Evolutionary conservation across 2,888 invertebrate species (phyloP), one percentile per base, ranked within the genome.

Genomic region (Drosophila fungiperda): DNA sequence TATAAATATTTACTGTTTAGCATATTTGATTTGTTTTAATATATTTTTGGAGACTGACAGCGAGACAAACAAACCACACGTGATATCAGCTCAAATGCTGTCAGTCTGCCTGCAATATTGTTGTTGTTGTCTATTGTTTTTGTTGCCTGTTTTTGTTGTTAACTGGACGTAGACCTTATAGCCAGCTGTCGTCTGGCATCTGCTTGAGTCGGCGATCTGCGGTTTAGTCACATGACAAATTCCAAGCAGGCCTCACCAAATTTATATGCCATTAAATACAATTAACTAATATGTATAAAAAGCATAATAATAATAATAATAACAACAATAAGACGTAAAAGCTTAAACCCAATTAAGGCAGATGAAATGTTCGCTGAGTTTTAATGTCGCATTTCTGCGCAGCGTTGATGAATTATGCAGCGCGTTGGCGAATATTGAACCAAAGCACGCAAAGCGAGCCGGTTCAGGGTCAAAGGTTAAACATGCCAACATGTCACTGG

Each of bases 401-500:
- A 55, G 63, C 45, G 59, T 49, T 64, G 52, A 60, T 60, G 50
- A 70, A 55, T 67, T 66, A 55, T 76, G 76, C 66, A 80, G 63
- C 49, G 15, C 2, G 17, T 4, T 20, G 23, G 42, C 62, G 68
- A 23, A 45, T 73, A 83, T 76, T 77, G 61, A 80, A 50, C 65
- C 63, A 53, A 57, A 48, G 76, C 89, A 82, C 89, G 89, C 85
- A 33, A 26, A 38, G 38, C n/a, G n/a, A 48, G 42, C 63, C 15
- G 23, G 45, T 45, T 45, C 45, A 73, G 69, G 84, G 80, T 86
- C 81, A 88, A 88, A 88, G 89, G 87, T 88, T 87, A 77, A 68
- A 45, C 52, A 66, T 64, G 40, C 65, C 78, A 57, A 48, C 49
- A 42, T 73, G 66, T 81, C 82, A 73, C 72, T 67, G 64, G 73